Evolutionary conservation across 2,888 invertebrate species (phyloP).

Genomic region (Oegoconia quadripuncta): DNA sequence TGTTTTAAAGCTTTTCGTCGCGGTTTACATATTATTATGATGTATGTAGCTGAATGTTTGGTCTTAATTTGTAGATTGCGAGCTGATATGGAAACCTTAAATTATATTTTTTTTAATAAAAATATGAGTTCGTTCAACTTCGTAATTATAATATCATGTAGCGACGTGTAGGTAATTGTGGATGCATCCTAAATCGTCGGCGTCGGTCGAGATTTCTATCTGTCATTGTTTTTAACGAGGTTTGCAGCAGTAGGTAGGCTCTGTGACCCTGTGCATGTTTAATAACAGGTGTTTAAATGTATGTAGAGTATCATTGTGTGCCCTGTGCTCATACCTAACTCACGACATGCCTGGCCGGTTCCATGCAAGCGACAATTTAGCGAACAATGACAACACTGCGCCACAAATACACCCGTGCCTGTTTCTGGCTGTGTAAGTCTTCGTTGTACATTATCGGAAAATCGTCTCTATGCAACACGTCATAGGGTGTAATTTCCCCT

Average conservation of each 20-base stretch:
- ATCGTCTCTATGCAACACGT: constrained; percentile 26
- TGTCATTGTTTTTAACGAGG: constrained; percentile 70
- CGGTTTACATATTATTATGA: constrained; percentile 28
- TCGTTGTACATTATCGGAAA: constrained; percentile 31
- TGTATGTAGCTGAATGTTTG: constrained; percentile 18
- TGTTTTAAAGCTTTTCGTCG: constrained; percentile 33
- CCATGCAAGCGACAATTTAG: constrained; percentile 77
- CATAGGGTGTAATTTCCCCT: constrained; percentile 36
- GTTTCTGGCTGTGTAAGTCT: constrained; percentile 64
- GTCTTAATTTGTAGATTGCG: constrained; percentile 31
- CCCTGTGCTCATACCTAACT: constrained; percentile 64
- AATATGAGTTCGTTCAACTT: constrained; percentile 46
- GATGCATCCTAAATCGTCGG: constrained; percentile 59
- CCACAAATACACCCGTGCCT: constrained; percentile 70
- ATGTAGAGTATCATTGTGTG: constrained; percentile 71
- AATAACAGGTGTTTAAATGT: constrained; percentile 78
- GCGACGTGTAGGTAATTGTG: constrained; percentile 51
- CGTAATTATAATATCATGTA: constrained; percentile 50
- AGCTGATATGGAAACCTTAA: constrained; percentile 27
- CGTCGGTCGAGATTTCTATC: constrained; percentile 62
- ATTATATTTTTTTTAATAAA: constrained; percentile 28
- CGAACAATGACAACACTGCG: constrained; percentile 76
- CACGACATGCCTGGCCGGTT: constrained; percentile 75
- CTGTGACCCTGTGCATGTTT: constrained; percentile 69
- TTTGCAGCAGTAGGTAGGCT: constrained; percentile 54